Base-by-base conservation (phyloP, 2,888 invertebrate genomes). In the Lissonota sp. region DNA sequence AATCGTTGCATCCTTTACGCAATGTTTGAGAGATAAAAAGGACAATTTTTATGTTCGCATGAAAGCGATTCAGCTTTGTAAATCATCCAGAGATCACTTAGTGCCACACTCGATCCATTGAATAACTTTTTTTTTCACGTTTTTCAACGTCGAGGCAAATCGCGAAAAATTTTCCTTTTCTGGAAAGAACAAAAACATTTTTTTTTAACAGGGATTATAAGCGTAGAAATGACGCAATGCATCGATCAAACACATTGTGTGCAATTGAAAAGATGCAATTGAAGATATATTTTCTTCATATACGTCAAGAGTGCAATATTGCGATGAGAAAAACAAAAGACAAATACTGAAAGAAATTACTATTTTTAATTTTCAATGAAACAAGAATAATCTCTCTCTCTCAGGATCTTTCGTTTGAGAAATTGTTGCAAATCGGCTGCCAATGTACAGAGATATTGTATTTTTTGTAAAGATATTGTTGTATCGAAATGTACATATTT, bases 401-500 rank as follows among this genome's bases (percentile, higher is more conserved):
- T 7, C 6, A 14, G 5, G 14, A 7, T 12, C 16, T 44, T 12
- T 51, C 49, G 55, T 46, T 26, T 26, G 16, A 51, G 73, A 40
- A 51, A 70, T 74, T 10, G 5, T 49, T 58, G 60, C 63, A 49
- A 74, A 78, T 81, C 70, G 70, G 74, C 81, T 77, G 77, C 77
- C 73, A 78, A 78, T 78, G 77, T 81, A 74, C 74, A 74, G 77
- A 81, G 63, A 76, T 51, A 37, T 60, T 73, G 66, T 63, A 71
- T 80, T 73, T 80, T 73, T 80, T 73, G 72, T 73, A 73, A 77
- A 70, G 64, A 74, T 46, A 60, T 81, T 74, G 81, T 79, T 79
- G 64, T 74, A 81, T 81, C 81, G 81, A 81, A 81, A 78, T 71
- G 75, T 80, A 77, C 76, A 80, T 80, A 80, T 77, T 80, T 39